Evolutionary conservation across 2,113 vertebrate species (phyloP), one percentile per base, ranked within the genome.

Genomic region (Nycticryphes semicollaris): DNA sequence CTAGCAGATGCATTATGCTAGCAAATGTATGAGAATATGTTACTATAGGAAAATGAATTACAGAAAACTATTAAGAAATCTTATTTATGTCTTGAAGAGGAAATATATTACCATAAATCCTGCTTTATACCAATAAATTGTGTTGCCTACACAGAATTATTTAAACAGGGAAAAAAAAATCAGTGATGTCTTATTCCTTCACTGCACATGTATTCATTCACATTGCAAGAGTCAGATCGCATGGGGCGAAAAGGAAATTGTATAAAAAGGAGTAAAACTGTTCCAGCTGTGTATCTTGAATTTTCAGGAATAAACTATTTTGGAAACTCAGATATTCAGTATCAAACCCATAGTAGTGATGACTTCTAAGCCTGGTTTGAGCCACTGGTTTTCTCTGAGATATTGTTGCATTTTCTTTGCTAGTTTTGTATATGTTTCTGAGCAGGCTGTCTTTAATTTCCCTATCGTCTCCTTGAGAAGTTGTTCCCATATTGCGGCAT

Each of bases 41-140:
- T 95, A 73, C 73, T 93, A 91, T 95, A 88, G 85, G 94, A 97
- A 97, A 97, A 96, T 93, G 96, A 97, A 97, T 96, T 96, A 90
- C 89, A 90, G 89, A 95, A 96, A 96, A 95, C 94, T 94, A 95
- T 96, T 96, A 95, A 94, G 84, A 95, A 87, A 95, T 87, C 89
- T 93, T 96, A 97, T 96, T 97, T 96, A 95, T 97, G 82, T 92
- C 93, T 95, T 96, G 83, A 94, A 95, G 89, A 96, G 67, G 74
- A 97, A 95, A 96, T 96, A 95, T 83, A 85, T 95, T 92, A 87
- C 74, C 80, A 92, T 97, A 94, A 97, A 95, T 96, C 85, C 90
- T 90, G 77, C 81, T 91, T 96, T 91, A 84, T 79, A 85, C 84
- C 94, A 94, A 93, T 96, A 93, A 96, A 96, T 96, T 93, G 22